Conservation (phyloP, 2,888 invertebrate species). For the Amiota minor region DNA sequence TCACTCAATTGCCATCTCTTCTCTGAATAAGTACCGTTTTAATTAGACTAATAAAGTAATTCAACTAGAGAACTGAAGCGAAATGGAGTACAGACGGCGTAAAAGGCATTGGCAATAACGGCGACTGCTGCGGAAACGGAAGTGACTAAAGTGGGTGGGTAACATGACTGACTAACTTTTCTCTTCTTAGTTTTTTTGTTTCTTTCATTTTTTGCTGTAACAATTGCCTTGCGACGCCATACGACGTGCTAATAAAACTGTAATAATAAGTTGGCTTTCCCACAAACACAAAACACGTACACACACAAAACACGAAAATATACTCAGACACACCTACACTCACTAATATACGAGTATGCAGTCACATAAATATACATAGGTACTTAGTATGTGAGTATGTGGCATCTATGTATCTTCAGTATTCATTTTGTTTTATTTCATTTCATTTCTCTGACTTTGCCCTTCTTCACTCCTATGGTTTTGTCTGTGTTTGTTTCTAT, state of each 20-base stretch:
- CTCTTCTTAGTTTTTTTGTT: no score
- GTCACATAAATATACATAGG: background rate
- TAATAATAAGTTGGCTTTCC: conserved; percentile 56
- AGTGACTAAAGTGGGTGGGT: no score
- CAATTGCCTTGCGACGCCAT: background rate
- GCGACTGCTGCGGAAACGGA: background rate
- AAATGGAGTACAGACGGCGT: conserved; percentile 42
- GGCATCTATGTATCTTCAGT: background rate
- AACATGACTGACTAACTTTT: no score
- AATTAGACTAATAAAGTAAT: conserved; percentile 67
- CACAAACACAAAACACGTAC: no score
- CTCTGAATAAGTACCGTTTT: conserved; percentile 58
- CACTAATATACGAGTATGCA: background rate
- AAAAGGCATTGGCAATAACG: conserved; percentile 4
- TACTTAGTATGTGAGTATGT: background rate
- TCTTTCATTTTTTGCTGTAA: no score
- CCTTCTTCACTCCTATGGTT: conserved; percentile 39
- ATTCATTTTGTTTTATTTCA: no score
- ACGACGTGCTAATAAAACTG: conserved; percentile 48
- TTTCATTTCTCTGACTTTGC: background rate
- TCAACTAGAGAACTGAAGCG: conserved; percentile 42
- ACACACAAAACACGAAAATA: no score
- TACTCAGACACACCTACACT: background rate
- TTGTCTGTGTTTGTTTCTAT: no score
- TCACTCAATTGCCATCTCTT: conserved; percentile 18